phyloP scores from a whole-genome alignment of 2,888 invertebrate genomes.

The Mesoligia furuncula region DNA sequence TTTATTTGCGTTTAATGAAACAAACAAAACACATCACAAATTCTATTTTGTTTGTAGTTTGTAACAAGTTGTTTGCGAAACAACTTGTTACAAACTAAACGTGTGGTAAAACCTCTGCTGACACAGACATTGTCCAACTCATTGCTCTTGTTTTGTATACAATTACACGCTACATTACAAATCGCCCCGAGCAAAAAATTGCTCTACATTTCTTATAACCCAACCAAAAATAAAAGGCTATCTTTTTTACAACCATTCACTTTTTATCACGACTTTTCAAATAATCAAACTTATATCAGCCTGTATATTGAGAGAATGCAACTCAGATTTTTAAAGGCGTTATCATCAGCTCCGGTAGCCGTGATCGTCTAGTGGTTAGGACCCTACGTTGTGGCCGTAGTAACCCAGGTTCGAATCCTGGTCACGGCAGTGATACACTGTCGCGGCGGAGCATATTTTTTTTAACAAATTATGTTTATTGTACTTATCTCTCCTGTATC shows the following conservation, averaged over 20 bases:
- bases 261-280: conserved; percentile 23
- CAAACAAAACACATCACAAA: not conserved
- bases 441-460: conserved; percentile 62
- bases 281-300: conserved; percentile 9
- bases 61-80: not conserved
- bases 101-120: not conserved
- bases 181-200: conserved; percentile 30
- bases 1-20: not conserved
- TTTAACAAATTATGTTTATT: not conserved
- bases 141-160: conserved; percentile 39
- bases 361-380: conserved; percentile 94
- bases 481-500: not conserved
- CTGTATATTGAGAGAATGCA: conserved; percentile 10
- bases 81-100: not conserved
- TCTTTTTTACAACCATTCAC: not conserved
- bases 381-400: conserved; percentile 94
- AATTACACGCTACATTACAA: conserved; percentile 43
- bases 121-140: conserved; percentile 5
- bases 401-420: conserved; percentile 94
- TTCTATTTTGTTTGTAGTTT: not conserved
- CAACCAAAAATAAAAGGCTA: conserved; percentile 13
- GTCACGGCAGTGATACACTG: conserved; percentile 77
- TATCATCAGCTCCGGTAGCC: conserved; percentile 88
- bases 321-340: conserved; percentile 3
- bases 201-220: conserved; percentile 34